Conservation (phyloP, 2,113 vertebrate species). For the Scytalopus superciliaris region DNA sequence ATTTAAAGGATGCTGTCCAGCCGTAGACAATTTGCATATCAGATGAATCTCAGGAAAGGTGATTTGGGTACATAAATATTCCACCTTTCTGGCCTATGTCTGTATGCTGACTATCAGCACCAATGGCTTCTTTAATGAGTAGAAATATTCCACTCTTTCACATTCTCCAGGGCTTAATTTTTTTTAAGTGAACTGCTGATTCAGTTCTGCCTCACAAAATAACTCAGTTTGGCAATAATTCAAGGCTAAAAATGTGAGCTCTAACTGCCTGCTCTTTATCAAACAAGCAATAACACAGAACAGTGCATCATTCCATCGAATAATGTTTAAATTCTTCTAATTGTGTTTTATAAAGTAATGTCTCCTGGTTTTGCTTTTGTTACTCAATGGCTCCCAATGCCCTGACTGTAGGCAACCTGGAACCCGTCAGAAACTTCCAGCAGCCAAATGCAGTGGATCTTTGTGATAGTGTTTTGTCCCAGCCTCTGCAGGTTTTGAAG, state of each 20-base stretch:
- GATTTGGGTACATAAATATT: neutral
- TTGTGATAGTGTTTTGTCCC: neutral
- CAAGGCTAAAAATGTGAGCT: slow-evolving; percentile 26
- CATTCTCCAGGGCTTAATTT: slow-evolving; percentile 52
- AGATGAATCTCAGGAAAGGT: neutral
- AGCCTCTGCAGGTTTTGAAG: neutral
- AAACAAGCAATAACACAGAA: neutral
- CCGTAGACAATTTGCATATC: neutral
- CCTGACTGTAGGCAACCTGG: neutral
- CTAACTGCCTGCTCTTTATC: slow-evolving; percentile 37
- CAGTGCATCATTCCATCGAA: neutral
- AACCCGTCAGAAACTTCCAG: neutral
- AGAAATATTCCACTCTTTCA: slow-evolving; percentile 25
- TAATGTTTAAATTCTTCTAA: slow-evolving; percentile 10
- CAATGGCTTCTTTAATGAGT: neutral
- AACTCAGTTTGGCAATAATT: slow-evolving; percentile 38
- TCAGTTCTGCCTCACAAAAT: slow-evolving; percentile 31
- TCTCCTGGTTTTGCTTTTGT: neutral
- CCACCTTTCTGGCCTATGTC: neutral
- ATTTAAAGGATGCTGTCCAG: neutral
- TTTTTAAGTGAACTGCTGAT: slow-evolving; percentile 26
- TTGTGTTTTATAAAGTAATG: neutral
- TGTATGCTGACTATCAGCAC: neutral
- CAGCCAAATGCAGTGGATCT: neutral
- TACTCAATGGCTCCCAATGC: neutral